Conservation (phyloP, 2,888 invertebrate genomes). For the Agrenia bidenticulata region DNA sequence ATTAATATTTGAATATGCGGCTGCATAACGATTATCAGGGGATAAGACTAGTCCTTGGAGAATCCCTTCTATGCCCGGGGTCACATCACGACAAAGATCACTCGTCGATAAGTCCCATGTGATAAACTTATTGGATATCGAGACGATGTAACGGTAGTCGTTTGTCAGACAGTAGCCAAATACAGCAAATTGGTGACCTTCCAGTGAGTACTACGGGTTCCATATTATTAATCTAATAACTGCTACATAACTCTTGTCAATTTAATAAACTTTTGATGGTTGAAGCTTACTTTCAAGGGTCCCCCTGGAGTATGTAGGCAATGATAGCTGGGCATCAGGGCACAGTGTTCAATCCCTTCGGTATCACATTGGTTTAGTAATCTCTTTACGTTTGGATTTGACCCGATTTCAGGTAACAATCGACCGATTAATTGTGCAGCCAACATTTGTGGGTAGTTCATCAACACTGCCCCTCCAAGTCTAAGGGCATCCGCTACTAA, state of each 20-base stretch:
- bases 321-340: constrained; percentile 88
- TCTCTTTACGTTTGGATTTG: constrained; percentile 78
- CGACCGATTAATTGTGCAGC: constrained; percentile 91
- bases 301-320: constrained; percentile 98
- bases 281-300: constrained; percentile 92
- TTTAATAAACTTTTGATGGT: no score
- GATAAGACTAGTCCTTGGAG: constrained; percentile 91
- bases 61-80: constrained; percentile 92
- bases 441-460: constrained; percentile 90
- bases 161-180: constrained; percentile 88
- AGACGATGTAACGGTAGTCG: constrained; percentile 88
- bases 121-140: constrained; percentile 93
- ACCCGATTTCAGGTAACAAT: constrained; percentile 84
- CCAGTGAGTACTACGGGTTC: constrained; percentile 77
- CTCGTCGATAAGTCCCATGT: constrained; percentile 96
- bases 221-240: no score
- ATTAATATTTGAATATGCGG: constrained; percentile 93
- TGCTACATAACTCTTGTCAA: no score
- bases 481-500: constrained; percentile 90
- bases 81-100: constrained; percentile 87
- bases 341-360: constrained; percentile 84
- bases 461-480: constrained; percentile 89
- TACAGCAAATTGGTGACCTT: constrained; percentile 97
- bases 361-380: constrained; percentile 87
- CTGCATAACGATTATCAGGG: constrained; percentile 93